phyloP scores from a whole-genome alignment of 2,888 invertebrate species.

The Microctonus brassicae region DNA sequence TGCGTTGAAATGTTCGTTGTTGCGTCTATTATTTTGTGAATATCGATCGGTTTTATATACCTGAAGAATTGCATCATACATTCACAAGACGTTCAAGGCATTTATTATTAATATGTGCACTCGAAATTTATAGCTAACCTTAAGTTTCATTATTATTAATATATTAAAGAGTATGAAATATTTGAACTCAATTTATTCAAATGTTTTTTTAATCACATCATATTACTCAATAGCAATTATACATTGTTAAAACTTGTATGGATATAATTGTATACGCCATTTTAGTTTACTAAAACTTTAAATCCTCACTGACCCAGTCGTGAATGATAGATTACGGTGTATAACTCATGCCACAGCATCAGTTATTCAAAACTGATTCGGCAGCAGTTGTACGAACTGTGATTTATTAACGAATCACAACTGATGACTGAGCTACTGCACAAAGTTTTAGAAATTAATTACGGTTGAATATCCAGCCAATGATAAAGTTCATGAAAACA shows the following conservation, averaged over 20 bases:
- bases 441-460: not conserved
- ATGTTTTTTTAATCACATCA: too few relatives aligned
- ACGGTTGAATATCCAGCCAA: not conserved
- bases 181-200: too few relatives aligned
- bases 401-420: too few relatives aligned
- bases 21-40: not conserved
- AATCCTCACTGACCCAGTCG: not conserved
- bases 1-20: not conserved
- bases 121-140: too few relatives aligned
- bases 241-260: too few relatives aligned
- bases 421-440: too few relatives aligned
- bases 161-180: too few relatives aligned
- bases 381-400: too few relatives aligned
- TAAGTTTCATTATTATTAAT: too few relatives aligned
- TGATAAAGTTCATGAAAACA: not conserved
- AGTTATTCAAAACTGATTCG: too few relatives aligned
- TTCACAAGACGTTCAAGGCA: not conserved
- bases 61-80: not conserved
- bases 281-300: not conserved
- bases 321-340: not conserved
- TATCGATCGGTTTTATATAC: not conserved
- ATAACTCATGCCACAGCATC: too few relatives aligned
- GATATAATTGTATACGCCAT: not conserved
- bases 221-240: too few relatives aligned
- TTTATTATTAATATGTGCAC: not conserved